Evolutionary conservation across 2,888 invertebrate species (phyloP), one percentile per base, ranked within the genome.

Genomic region (Sturmia bella): DNA sequence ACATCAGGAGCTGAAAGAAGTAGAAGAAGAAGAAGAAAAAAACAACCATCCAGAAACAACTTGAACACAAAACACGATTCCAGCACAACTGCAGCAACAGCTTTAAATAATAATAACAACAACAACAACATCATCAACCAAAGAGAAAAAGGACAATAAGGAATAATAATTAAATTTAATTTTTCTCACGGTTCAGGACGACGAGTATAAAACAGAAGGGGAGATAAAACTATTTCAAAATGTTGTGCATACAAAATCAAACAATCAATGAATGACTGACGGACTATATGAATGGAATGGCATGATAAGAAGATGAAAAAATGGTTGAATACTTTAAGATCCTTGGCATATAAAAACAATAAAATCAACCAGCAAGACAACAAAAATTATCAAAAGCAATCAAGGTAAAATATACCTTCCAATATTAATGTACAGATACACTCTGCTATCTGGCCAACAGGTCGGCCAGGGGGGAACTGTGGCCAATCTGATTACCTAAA

Each of bases 141-240:
- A n/a, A n/a, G n/a, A n/a, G n/a, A 41, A 66, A 70, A 72, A 75
- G 64, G 70, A 76, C 45, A 77, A 72, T 52, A 82, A 78, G 70
- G 70, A 74, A 66, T 64, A 78, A 78, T 82, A 78, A 82, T 78
- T 82, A 70, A 75, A 82, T 74, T 61, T 19, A 82, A 32, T 24
- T 82, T 64, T 82, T 82, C 82, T 56, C 82, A 82, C 82, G 82
- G 74, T 70, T 59, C 64, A 82, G 70, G 74, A 52, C 64, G 64
- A 32, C 9, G 32, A 32, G 32, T 32, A 66, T 59, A 52, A 79
- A 75, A 37, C 21, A n/a, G 43, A 43, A 59, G 52, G 50, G 37
- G 52, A 57, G 43, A 45, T 32, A 64, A 63, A 37, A 54, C 19
- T 37, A 56, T n/a, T n/a, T n/a, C n/a, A 50, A 41, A 45, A 54